Evolutionary conservation across 2,797 vertebrate genomes (phyloP).

Genomic region (Fundulus diaphanus): DNA sequence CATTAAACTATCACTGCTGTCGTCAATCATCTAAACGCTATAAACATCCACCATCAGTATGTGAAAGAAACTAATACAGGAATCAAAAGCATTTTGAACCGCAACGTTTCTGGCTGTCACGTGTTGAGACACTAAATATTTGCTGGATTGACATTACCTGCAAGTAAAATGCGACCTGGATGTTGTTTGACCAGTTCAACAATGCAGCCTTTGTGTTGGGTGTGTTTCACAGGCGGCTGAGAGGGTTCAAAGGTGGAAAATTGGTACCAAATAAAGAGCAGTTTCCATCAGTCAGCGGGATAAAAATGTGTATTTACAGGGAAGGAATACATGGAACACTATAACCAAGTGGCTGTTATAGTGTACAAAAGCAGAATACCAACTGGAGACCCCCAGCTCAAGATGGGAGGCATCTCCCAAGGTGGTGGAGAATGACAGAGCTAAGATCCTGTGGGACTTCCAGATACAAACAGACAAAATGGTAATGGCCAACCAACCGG

Average conservation of each 20-base stretch:
- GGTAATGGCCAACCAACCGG: too few relatives aligned
- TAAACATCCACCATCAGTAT: background rate
- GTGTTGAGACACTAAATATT: constrained; percentile 37
- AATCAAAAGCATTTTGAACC: background rate
- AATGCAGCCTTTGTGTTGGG: constrained; percentile 34
- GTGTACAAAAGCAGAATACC: too few relatives aligned
- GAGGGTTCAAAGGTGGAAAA: constrained; percentile 13
- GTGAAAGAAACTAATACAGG: background rate
- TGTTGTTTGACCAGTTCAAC: constrained; percentile 29
- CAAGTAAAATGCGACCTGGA: too few relatives aligned
- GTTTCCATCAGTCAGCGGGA: constrained; percentile 5
- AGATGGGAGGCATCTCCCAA: too few relatives aligned
- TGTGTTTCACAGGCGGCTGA: constrained; percentile 23
- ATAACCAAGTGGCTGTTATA: too few relatives aligned
- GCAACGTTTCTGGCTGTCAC: background rate
- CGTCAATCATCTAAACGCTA: background rate
- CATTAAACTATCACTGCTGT: too few relatives aligned
- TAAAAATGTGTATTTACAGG: background rate
- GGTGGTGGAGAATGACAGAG: too few relatives aligned
- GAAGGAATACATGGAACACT: too few relatives aligned
- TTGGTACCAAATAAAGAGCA: constrained; percentile 13
- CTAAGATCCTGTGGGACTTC: too few relatives aligned
- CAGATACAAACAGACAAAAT: too few relatives aligned
- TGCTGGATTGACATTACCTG: constrained; percentile 15
- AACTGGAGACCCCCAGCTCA: too few relatives aligned